Base-by-base conservation (phyloP, 2,797 vertebrate species). In the Gastrophryne carolinensis region DNA sequence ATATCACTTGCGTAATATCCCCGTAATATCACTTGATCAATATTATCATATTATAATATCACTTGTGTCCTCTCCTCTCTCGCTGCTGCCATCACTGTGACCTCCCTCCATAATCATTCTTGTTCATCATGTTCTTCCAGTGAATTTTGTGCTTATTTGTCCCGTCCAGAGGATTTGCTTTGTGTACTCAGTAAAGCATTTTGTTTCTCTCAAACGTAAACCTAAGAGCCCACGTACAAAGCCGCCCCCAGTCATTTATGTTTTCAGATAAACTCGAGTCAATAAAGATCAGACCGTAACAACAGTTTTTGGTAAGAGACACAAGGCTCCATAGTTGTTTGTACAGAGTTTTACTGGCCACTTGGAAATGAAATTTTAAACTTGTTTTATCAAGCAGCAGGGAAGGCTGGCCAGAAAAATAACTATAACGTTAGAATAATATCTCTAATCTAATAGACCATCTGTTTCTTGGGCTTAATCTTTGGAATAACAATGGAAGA, bases 371-470 rank as follows among this genome's bases (percentile, higher is more conserved):
- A 61, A 62, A 19, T 24, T 17, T 11, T 62, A 32, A 4, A 73
- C 35, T 39, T 52, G 12, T 72, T 53, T 68, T 29, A n/a, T 35
- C 26, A 29, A 69, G n/a, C n/a, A n/a, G n/a, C n/a, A n/a, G n/a
- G n/a, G n/a, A 56, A 56, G 44, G 29, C 29, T 41, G 11, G 9
- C 34, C 30, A 21, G 17, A 23, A 44, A 54, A 64, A 64, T 57
- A 47, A 32, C 29, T 62, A 44, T 11, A 3, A 54, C 21, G 30
- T 54, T 27, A 64, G 64, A 11, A 50, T 52, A 63, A 72, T 53
- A 63, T 19, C 47, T 37, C n/a, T n/a, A n/a, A n/a, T n/a, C n/a
- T n/a, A 58, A 49, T 30, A 62, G 34, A 32, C 29, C 58, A 26
- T 41, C 47, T 44, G 49, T 47, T 63, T 44, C 24, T 27, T 44